Evolutionary conservation across 2,113 vertebrate species (phyloP).

Genomic region (Catharus minimus): DNA sequence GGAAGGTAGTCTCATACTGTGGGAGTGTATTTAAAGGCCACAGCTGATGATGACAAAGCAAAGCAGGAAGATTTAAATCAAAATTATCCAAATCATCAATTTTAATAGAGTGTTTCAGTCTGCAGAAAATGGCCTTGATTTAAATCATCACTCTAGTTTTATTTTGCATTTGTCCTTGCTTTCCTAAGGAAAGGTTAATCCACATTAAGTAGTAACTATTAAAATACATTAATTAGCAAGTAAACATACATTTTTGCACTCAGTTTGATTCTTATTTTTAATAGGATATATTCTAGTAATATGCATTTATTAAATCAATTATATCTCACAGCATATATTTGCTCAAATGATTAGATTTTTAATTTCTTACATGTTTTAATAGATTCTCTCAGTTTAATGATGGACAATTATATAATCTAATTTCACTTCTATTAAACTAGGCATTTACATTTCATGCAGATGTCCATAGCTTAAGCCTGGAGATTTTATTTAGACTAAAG

Average conservation of each 20-base stretch:
- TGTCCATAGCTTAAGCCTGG: background rate
- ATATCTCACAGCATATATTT: constrained; percentile 5
- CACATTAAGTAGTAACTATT: background rate
- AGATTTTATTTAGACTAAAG: background rate
- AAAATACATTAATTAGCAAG: constrained; percentile 18
- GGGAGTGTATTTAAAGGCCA: background rate
- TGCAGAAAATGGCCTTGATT: background rate
- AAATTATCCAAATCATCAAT: background rate
- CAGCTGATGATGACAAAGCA: background rate
- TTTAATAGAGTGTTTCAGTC: background rate
- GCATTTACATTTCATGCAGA: constrained; percentile 20
- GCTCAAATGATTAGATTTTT: background rate
- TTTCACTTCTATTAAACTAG: constrained; percentile 21
- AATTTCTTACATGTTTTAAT: constrained; percentile 20
- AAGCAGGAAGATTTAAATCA: background rate
- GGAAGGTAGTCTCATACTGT: background rate
- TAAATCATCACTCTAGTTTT: background rate
- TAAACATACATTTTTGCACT: constrained; percentile 28
- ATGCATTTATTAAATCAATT: constrained; percentile 21
- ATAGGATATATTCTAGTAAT: background rate
- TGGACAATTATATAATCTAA: constrained; percentile 16
- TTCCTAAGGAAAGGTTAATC: constrained; percentile 18
- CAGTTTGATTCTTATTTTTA: constrained; percentile 10
- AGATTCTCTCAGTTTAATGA: constrained; percentile 19
- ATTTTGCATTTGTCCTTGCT: constrained; percentile 6